A percentile compares a stretch with the other conserved stretches of the same genome.
Conservation (phyloP, 2,113 vertebrate species). For the Ictalurus furcatus region DNA sequence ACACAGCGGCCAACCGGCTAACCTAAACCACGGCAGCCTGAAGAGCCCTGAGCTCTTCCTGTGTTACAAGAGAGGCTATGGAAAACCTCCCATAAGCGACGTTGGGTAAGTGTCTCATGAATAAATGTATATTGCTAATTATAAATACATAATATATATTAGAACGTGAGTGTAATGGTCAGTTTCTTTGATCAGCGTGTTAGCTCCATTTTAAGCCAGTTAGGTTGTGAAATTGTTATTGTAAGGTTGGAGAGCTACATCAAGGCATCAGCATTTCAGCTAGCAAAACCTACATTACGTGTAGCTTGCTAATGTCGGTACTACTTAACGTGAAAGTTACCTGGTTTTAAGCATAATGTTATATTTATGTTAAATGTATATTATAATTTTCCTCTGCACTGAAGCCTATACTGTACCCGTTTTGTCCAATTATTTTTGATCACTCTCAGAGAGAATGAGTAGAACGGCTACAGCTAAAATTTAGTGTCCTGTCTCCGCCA, state of each 20-base stretch:
- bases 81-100: slow-evolving; percentile 90
- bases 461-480: not conserved
- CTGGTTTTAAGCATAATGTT: too few species aligned
- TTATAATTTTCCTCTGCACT: too few species aligned
- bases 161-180: not conserved
- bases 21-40: slow-evolving; percentile 95
- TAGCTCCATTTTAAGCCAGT: too few species aligned
- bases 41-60: slow-evolving; percentile 97
- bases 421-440: not conserved
- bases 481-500: too few species aligned
- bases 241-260: not conserved
- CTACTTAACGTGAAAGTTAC: too few species aligned
- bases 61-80: slow-evolving; percentile 89
- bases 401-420: too few species aligned
- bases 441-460: not conserved
- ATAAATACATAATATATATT: not conserved
- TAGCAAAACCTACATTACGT: not conserved
- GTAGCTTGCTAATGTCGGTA: not conserved
- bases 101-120: slow-evolving; percentile 80
- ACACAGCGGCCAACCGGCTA: slow-evolving; percentile 88
- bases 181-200: not conserved
- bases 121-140: not conserved
- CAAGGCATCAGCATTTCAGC: not conserved
- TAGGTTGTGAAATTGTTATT: not conserved
- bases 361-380: too few species aligned